Conservation (phyloP, 2,797 vertebrate species). For the Gephyroberyx darwinii region DNA sequence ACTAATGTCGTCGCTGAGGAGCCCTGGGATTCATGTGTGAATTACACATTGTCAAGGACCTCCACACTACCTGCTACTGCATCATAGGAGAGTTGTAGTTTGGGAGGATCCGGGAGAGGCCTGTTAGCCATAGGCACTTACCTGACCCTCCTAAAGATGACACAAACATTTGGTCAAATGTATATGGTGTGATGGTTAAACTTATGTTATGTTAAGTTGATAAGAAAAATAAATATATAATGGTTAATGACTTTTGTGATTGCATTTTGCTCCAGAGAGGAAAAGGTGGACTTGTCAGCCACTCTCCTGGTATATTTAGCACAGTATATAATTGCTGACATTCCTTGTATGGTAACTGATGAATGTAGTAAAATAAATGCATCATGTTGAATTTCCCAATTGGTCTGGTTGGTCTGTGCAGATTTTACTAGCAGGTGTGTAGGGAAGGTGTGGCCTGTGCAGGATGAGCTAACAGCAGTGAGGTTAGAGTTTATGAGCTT, state of each 20-base stretch:
- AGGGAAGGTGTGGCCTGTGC: constrained; percentile 48
- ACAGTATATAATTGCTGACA: neutral
- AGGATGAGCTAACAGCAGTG: neutral
- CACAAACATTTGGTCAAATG: constrained; percentile 31
- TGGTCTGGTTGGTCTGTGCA: constrained; percentile 16
- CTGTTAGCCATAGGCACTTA: constrained; percentile 34
- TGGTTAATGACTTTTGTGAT: neutral
- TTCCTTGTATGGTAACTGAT: constrained; percentile 24
- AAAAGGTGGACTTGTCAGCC: constrained; percentile 42
- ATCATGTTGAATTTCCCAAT: neutral
- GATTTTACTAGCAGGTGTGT: constrained; percentile 53
- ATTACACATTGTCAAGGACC: constrained; percentile 25
- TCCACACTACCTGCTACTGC: neutral
- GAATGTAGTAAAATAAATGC: constrained; percentile 57
- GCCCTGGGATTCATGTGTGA: constrained; percentile 56
- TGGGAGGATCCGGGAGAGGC: constrained; percentile 25
- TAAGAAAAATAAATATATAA: neutral
- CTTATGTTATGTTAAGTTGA: neutral
- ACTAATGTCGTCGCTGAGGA: neutral
- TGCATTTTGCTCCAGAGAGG: constrained; percentile 34
- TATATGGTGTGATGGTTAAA: constrained; percentile 7
- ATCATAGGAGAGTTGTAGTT: neutral
- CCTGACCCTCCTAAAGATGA: constrained; percentile 9
- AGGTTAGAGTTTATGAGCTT: constrained; percentile 1
- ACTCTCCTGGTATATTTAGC: constrained; percentile 39